Evolutionary conservation across 1,140 invertebrate species (phyloP), one percentile per base, ranked within the genome.

Genomic region (Diorhabda carinulata): DNA sequence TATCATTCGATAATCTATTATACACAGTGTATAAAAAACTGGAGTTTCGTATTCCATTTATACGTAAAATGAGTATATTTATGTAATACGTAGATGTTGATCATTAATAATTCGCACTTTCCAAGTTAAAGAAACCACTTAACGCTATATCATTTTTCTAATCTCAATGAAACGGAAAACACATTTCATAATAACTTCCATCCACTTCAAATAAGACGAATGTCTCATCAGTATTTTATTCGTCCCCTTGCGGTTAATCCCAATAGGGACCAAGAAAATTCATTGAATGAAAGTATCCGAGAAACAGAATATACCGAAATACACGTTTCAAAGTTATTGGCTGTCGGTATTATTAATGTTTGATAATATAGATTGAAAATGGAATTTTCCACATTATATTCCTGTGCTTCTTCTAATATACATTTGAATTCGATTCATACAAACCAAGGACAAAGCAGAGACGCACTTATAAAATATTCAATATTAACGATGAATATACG

Each of bases 321-420:
- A 72, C 72, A 75, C 72, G 74, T 74, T 74, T 72, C 66, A 72
- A 69, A 73, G 67, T 73, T 74, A 76, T 76, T 76, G 73, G 71
- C 68, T 73, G 74, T 74, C 74, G 68, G 71, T 70, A 70, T 74
- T 76, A 76, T 76, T 76, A 76, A 76, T 76, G 74, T 71, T 70
- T 70, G 60, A 72, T 76, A 76, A 76, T 76, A 71, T 73, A 73
- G 69, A 71, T 68, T 68, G 73, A 74, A 76, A 76, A 76, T 76
- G 73, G 74, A 76, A 71, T 76, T 76, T 75, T 74, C 8, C 44
- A 45, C 73, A 74, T 74, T 76, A 74, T 74, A 76, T 76, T 74
- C 70, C 64, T 69, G 64, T 72, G 69, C 69, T 70, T 66, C 70
- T 67, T 67, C 69, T 68, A 69, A 66, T 73, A 73, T 74, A 71